Percentiles rank a stretch among this genome's conserved stretches.
Conservation (phyloP, 2,797 vertebrate species). For the Hyperoplus immaculatus region DNA sequence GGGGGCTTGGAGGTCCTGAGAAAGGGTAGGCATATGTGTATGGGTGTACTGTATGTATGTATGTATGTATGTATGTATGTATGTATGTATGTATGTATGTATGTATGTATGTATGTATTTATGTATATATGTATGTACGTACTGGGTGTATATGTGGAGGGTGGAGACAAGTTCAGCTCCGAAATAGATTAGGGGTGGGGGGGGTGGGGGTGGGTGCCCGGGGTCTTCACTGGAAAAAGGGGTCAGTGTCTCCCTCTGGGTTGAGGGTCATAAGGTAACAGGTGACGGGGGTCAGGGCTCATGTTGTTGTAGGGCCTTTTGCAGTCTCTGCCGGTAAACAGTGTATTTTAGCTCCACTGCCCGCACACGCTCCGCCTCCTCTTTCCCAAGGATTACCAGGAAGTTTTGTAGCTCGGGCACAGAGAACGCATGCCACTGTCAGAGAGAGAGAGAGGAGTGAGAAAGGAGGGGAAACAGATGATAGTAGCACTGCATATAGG, state of each 20-base stretch:
- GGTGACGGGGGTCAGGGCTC: conserved; percentile 84
- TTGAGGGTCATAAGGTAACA: conserved; percentile 61
- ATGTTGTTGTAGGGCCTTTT: conserved; percentile 87
- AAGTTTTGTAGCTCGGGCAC: conserved; percentile 98
- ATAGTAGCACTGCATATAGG: not conserved
- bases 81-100: conserved; percentile 29
- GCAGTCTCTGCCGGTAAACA: conserved; percentile 89
- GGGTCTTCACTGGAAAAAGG: not conserved
- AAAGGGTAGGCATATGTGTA: conserved; percentile 59
- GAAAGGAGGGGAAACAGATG: conserved; percentile 6
- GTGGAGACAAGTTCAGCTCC: conserved; percentile 52
- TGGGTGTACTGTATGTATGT: conserved; percentile 8
- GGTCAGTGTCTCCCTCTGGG: conserved; percentile 58
- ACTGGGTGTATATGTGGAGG: conserved; percentile 34
- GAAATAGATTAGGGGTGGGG: conserved; percentile 29
- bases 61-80: conserved; percentile 31
- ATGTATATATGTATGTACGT: conserved; percentile 38
- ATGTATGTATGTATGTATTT: conserved; percentile 23
- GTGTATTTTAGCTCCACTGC: conserved; percentile 90
- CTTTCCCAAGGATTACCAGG: conserved; percentile 92
- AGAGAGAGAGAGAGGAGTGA: conserved; percentile 21
- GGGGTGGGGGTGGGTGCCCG: conserved; percentile 11
- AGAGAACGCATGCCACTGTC: conserved; percentile 96
- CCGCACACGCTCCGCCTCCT: conserved; percentile 93
- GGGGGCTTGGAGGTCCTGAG: conserved; percentile 75